Evolutionary conservation across 2,113 vertebrate genomes (phyloP).

Genomic region (Tetrao urogallus): DNA sequence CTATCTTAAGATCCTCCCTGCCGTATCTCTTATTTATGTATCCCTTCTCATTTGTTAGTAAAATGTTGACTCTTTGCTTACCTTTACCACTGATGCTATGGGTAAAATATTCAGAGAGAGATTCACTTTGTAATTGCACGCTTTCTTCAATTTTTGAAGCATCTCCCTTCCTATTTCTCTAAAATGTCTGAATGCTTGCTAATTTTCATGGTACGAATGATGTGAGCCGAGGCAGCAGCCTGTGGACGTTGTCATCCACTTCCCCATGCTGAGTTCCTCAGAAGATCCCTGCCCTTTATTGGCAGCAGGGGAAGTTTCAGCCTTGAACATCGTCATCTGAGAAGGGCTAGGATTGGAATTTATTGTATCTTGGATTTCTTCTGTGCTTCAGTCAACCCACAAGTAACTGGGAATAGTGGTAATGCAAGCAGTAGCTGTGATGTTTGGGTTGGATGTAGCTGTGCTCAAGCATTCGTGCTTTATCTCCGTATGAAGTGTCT

Average conservation of each 20-base stretch:
- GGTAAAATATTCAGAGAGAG: background rate
- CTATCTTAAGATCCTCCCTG: background rate
- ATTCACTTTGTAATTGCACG: background rate
- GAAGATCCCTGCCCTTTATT: background rate
- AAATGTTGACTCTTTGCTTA: background rate
- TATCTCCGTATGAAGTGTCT: background rate
- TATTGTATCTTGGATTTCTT: background rate
- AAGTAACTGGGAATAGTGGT: background rate
- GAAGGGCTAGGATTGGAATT: background rate
- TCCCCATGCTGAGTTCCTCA: background rate
- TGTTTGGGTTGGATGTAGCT: background rate
- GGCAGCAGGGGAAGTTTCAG: background rate
- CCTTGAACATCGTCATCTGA: background rate
- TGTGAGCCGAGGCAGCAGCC: background rate
- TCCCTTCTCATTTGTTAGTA: background rate
- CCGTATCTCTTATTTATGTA: background rate
- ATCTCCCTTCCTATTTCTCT: background rate
- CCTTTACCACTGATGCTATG: fast-evolving
- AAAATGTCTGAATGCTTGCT: background rate
- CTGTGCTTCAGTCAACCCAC: background rate
- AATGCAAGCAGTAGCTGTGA: background rate
- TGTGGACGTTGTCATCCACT: background rate
- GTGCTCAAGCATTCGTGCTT: background rate
- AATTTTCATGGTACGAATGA: background rate
- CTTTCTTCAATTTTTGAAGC: background rate